These are phyloP conservation scores for Australoheros facetus DNA, from an alignment of 2,797 vertebrate genomes.

Conservation along the genomic window DNA sequence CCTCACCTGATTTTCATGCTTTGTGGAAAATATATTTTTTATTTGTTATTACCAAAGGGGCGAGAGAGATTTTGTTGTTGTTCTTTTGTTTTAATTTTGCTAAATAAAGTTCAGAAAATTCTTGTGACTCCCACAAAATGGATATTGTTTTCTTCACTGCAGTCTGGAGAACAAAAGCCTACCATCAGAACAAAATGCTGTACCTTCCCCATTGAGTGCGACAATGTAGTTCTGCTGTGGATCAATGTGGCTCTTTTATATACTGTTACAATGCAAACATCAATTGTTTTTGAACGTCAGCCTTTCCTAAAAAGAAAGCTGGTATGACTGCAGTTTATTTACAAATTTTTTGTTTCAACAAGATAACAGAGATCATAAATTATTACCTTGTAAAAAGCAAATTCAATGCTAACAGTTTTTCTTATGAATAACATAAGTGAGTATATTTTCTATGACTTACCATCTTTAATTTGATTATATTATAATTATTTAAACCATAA, in stretches of 20 bases:
- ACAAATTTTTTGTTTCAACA: background rate
- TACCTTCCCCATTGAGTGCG: conserved; percentile 59
- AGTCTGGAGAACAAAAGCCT: conserved; percentile 12
- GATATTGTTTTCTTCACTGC: conserved; percentile 10
- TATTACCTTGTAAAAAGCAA: background rate
- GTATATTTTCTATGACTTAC: background rate
- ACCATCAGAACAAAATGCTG: conserved; percentile 19
- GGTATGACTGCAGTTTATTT: background rate
- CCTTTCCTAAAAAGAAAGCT: conserved; percentile 34
- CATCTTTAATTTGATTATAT: background rate
- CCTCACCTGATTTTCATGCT: too few species aligned
- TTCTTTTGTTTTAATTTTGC: background rate
- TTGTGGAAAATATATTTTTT: too few species aligned
- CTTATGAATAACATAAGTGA: background rate
- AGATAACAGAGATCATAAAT: background rate
- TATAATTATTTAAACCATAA: background rate
- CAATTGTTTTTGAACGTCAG: conserved; percentile 61
- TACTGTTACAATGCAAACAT: conserved; percentile 53
- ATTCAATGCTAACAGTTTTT: background rate
- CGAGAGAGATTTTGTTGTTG: background rate
- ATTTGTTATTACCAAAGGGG: too few species aligned
- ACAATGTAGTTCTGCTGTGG: conserved; percentile 27
- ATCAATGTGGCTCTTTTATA: conserved; percentile 45
- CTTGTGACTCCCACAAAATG: conserved; percentile 1
- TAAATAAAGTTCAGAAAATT: conserved; percentile 5